Evolutionary conservation across 2,113 vertebrate species (phyloP).

Genomic region (Gallinago media): DNA sequence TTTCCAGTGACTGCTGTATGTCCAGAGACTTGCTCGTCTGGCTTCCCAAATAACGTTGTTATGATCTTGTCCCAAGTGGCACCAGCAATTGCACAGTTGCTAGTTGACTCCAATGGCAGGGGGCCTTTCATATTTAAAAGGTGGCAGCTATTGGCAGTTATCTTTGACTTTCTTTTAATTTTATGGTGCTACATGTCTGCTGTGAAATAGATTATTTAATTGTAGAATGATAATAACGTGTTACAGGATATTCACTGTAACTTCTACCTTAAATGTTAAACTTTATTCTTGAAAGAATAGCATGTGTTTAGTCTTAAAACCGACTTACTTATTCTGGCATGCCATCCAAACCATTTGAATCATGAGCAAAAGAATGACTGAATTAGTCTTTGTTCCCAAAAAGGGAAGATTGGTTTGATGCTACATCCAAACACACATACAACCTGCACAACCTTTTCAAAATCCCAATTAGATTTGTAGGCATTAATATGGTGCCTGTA

Average conservation of each 20-base stretch:
- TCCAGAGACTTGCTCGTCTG: not conserved
- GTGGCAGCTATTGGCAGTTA: not conserved
- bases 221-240: not conserved
- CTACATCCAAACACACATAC: not conserved
- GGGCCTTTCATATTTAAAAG: not conserved
- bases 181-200: not conserved
- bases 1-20: not conserved
- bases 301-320: not conserved
- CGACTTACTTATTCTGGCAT: not conserved
- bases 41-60: not conserved
- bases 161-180: not conserved
- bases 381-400: not conserved
- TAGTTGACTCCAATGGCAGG: not conserved
- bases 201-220: not conserved
- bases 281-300: not conserved
- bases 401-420: not conserved
- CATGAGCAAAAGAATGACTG: not conserved
- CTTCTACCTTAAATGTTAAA: not conserved
- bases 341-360: not conserved
- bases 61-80: not conserved
- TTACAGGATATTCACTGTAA: not conserved
- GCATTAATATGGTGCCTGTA: not conserved
- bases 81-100: not conserved
- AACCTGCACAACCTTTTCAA: not conserved
- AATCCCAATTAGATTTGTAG: not conserved